These are phyloP conservation scores for Macrosteles quadrilineatus DNA, from an alignment of 1,140 invertebrate species.

Conservation along the genomic window DNA sequence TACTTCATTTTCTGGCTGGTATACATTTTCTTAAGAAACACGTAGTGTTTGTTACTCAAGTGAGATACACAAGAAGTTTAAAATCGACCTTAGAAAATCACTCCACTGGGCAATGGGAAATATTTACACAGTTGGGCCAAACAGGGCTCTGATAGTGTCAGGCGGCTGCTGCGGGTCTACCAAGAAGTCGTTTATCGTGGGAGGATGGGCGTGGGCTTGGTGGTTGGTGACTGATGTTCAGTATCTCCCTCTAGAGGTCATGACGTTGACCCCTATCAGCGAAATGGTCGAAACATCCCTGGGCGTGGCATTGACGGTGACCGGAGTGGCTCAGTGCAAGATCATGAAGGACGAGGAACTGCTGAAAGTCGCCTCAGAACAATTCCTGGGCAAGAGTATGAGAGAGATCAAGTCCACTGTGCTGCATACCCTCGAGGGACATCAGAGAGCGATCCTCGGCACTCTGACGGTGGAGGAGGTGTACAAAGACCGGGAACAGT, in stretches of 20 bases:
- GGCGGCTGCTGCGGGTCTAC: slow-evolving; percentile 92
- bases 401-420: slow-evolving; percentile 91
- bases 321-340: slow-evolving; percentile 95
- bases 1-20: too few species aligned
- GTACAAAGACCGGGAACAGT: slow-evolving; percentile 95
- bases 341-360: slow-evolving; percentile 96
- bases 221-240: too few species aligned
- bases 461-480: slow-evolving; percentile 97
- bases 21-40: too few species aligned
- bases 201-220: too few species aligned
- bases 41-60: too few species aligned
- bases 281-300: slow-evolving; percentile 93
- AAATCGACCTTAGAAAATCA: too few species aligned
- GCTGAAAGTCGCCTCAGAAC: slow-evolving; percentile 92
- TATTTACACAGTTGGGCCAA: slow-evolving; percentile 92
- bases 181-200: slow-evolving; percentile 74
- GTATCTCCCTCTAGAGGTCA: too few species aligned
- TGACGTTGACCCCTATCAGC: slow-evolving; percentile 95
- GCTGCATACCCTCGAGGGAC: slow-evolving; percentile 93
- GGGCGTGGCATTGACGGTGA: slow-evolving; percentile 93
- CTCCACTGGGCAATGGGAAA: slow-evolving; percentile 96
- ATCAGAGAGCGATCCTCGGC: slow-evolving; percentile 92
- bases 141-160: slow-evolving; percentile 94
- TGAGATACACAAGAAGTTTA: too few species aligned
- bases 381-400: slow-evolving; percentile 91